Percentiles rank a stretch among this genome's conserved stretches.
These are phyloP conservation scores for Nasonovia ribisnigri DNA, from an alignment of 2,888 invertebrate species.

Conservation along the genomic window DNA sequence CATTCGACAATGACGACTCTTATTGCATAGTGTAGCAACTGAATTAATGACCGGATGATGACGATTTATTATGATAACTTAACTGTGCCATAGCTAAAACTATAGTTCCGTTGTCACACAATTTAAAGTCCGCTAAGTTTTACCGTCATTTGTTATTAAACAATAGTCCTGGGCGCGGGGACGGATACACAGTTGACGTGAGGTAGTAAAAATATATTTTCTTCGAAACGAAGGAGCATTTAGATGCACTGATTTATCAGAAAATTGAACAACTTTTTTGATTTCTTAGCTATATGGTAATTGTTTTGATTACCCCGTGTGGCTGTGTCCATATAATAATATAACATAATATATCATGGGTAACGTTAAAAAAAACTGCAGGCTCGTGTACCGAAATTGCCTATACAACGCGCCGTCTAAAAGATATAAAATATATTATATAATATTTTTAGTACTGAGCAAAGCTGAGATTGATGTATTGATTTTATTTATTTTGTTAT, in stretches of 20 bases:
- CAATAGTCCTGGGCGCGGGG: too few relatives aligned
- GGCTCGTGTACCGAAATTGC: background rate
- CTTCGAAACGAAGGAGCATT: background rate
- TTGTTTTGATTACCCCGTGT: background rate
- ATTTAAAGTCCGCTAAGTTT: background rate
- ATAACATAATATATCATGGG: too few relatives aligned
- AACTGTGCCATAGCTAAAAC: background rate
- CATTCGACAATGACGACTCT: background rate
- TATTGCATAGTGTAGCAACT: background rate
- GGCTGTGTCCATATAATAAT: too few relatives aligned
- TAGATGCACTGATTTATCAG: background rate
- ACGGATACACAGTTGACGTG: too few relatives aligned
- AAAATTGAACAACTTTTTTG: background rate
- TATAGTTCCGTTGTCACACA: background rate
- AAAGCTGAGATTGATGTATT: background rate
- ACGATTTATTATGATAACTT: background rate
- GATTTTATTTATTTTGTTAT: background rate
- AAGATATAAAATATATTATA: background rate
- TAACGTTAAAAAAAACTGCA: background rate
- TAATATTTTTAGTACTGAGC: background rate
- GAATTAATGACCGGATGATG: background rate
- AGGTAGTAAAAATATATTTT: background rate
- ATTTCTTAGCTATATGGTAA: background rate
- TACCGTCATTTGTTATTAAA: background rate
- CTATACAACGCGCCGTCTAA: background rate